Base-by-base conservation (phyloP, 2,888 invertebrate genomes). In the Aquatica leii region DNA sequence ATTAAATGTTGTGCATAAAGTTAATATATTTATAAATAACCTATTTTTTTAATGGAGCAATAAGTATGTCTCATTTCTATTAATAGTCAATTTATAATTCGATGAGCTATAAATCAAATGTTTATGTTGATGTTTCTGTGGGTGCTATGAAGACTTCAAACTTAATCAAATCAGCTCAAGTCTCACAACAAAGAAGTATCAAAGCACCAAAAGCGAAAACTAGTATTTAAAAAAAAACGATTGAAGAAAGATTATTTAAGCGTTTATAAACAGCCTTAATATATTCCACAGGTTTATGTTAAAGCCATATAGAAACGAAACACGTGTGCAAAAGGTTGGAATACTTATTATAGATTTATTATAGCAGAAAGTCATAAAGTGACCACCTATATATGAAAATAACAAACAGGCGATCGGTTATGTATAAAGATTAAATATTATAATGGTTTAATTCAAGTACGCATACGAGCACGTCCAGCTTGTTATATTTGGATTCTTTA, bases 401-500 rank as follows among this genome's bases (percentile, higher is more conserved):
- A 73, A 71, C 71, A 72, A 72, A 71, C 73, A 72, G 70, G 60
- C 67, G 67, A 69, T 71, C 64, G 69, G 69, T 63, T 67, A 65
- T 59, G 66, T 66, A 68, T 65, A 65, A 69, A 71, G 69, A 71
- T 71, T 73, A 72, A 74, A 76, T 75, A 74, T 75, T 74, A 73
- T 75, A 76, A 75, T 75, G 75, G 72, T 72, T 74, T 75, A 75
- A 75, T 75, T 75, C 74, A 72, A 69, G 69, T 74, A 70, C 69
- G 74, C 73, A 71, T 73, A 70, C 66, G 70, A 74, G 70, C 76
- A 76, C 76, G 76, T 75, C 68, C 68, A 59, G 69, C 62, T 64
- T 65, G 74, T 74, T 75, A 71, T 74, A 73, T 75, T 74, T 74
- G 71, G 71, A 73, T 71, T 70, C 70, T 67, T 72, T 69, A 69